These are phyloP conservation scores for Mugil cephalus DNA, from an alignment of 2,113 vertebrate species.

Conservation along the genomic window DNA sequence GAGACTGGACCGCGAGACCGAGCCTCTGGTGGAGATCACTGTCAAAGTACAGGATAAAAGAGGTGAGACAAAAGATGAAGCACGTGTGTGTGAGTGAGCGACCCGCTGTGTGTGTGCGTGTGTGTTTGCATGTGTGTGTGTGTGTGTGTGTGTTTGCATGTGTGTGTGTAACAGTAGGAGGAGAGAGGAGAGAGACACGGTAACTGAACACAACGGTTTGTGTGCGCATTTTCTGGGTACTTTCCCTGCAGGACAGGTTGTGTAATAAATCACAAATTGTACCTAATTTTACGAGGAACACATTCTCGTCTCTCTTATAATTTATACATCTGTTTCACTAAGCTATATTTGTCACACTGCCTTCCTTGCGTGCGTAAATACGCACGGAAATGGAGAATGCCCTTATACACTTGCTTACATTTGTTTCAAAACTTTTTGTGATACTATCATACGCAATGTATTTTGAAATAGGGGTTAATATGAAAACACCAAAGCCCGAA, in stretches of 20 bases:
- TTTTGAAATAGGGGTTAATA: too few species aligned
- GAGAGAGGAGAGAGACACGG: neutral
- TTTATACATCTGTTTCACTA: neutral
- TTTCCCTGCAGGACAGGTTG: neutral
- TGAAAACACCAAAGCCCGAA: too few species aligned
- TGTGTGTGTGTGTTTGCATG: conserved; percentile 1
- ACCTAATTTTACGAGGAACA: neutral
- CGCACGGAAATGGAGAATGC: neutral
- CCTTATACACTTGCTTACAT: neutral
- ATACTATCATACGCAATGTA: neutral
- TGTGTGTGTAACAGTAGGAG: neutral
- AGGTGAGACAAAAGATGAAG: conserved; percentile 78
- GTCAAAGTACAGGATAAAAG: conserved; percentile 87
- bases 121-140: neutral
- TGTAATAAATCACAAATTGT: neutral
- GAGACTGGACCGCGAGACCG: conserved; percentile 87
- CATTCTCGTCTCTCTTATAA: neutral
- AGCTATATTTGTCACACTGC: neutral
- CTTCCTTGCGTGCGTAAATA: conserved; percentile 34
- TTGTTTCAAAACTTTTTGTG: neutral
- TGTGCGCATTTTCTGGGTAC: neutral
- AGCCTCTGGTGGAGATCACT: conserved; percentile 83
- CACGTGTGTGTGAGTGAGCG: neutral
- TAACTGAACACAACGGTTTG: neutral
- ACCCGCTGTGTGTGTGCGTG: conserved; percentile 40